Conservation (phyloP, 2,797 vertebrate species). For the Adelosebastes latens region DNA sequence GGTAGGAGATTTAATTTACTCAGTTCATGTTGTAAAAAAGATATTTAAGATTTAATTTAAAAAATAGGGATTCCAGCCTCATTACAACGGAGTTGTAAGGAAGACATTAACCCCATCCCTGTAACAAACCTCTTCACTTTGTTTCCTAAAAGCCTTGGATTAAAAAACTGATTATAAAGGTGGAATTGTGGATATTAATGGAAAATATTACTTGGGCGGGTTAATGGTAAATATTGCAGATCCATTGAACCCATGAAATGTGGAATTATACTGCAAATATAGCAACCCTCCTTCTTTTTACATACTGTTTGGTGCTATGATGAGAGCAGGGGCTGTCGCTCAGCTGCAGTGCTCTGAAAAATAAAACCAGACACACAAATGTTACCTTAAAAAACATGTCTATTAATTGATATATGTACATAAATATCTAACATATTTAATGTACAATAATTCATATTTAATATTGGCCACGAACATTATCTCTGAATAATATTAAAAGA, state of each 20-base stretch:
- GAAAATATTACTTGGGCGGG: neutral
- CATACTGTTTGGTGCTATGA: slow-evolving; percentile 58
- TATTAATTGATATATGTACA: too few relatives aligned
- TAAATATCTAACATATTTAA: neutral
- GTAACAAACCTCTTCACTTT: slow-evolving; percentile 1
- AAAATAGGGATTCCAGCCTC: neutral
- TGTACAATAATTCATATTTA: neutral
- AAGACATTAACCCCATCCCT: neutral
- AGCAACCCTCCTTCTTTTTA: neutral
- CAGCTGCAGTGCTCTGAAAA: slow-evolving; percentile 74
- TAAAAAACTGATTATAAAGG: slow-evolving; percentile 21
- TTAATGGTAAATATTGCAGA: neutral
- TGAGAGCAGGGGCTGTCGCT: slow-evolving; percentile 78
- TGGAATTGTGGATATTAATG: neutral
- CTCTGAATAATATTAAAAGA: neutral
- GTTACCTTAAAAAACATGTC: neutral
- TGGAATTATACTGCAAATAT: neutral
- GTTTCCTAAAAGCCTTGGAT: neutral
- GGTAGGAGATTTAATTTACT: neutral
- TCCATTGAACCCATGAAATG: neutral
- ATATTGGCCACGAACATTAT: neutral
- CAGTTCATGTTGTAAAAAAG: neutral
- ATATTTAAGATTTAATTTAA: neutral
- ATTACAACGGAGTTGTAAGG: neutral
- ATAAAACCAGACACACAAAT: neutral